These are phyloP conservation scores for Notocelia uddmanniana DNA, from an alignment of 2,888 invertebrate genomes.

Conservation along the genomic window DNA sequence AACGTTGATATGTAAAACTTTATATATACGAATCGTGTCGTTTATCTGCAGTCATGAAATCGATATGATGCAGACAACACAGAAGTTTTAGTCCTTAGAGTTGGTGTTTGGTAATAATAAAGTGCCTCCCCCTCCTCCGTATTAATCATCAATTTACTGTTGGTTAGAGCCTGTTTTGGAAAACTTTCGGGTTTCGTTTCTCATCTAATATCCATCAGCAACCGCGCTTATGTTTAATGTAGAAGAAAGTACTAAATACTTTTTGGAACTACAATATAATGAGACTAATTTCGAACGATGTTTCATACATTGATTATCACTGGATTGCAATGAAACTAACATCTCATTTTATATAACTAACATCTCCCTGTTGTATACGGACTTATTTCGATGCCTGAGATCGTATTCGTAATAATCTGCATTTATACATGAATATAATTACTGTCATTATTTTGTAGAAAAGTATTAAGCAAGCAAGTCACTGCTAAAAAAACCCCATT, in stretches of 20 bases:
- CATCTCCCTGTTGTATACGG: no score
- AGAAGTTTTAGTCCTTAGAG: conserved; percentile 3
- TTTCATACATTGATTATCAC: no score
- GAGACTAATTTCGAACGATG: no score
- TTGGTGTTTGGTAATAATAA: conserved; percentile 4
- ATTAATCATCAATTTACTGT: conserved; percentile 14
- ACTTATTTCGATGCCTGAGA: no score
- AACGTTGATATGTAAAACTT: no score
- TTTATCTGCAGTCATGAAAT: neutral
- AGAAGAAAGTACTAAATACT: neutral
- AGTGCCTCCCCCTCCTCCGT: conserved; percentile 7
- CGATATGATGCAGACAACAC: neutral
- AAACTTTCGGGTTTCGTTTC: conserved; percentile 14
- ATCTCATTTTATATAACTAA: no score
- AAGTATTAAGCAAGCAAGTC: no score
- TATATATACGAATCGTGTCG: neutral
- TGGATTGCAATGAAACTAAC: no score
- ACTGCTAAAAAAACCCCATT: no score
- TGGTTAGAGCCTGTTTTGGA: conserved; percentile 3
- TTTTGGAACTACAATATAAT: neutral
- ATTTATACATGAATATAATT: no score
- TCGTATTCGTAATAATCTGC: no score
- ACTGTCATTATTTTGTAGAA: no score
- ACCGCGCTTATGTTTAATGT: neutral
- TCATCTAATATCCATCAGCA: conserved; percentile 10